Conservation (phyloP, 2,113 vertebrate species). For the Indicator maculatus region DNA sequence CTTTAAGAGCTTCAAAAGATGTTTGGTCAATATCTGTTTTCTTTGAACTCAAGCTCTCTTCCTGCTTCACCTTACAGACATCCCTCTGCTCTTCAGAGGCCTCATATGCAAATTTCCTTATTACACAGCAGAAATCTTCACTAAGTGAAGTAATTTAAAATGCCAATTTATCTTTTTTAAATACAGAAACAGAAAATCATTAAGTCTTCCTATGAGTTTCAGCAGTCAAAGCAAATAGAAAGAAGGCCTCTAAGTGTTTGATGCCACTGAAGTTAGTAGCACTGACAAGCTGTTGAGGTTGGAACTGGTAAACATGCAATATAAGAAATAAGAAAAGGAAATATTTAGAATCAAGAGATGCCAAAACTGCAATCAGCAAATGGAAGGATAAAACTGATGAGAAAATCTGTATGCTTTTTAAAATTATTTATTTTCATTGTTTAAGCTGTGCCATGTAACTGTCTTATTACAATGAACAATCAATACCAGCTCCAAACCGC, state of each 20-base stretch:
- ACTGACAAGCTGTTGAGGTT: not conserved
- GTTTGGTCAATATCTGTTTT: not conserved
- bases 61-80: not conserved
- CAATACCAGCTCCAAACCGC: not conserved
- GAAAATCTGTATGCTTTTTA: conserved; percentile 27
- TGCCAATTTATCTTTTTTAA: not conserved
- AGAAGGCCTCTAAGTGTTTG: not conserved
- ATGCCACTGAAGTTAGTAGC: not conserved
- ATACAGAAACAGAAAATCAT: not conserved
- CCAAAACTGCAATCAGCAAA: conserved; percentile 65
- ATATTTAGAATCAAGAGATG: conserved; percentile 40
- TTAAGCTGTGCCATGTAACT: conserved; percentile 23
- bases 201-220: not conserved
- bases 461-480: not conserved
- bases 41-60: not conserved
- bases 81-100: not conserved
- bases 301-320: not conserved
- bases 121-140: not conserved
- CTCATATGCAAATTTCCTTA: not conserved
- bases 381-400: conserved; percentile 60
- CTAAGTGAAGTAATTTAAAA: not conserved
- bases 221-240: not conserved
- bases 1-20: not conserved
- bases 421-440: conserved; percentile 57
- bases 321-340: conserved; percentile 35